These are phyloP conservation scores for Pterois miles DNA, from an alignment of 2,797 vertebrate species.

Conservation along the genomic window DNA sequence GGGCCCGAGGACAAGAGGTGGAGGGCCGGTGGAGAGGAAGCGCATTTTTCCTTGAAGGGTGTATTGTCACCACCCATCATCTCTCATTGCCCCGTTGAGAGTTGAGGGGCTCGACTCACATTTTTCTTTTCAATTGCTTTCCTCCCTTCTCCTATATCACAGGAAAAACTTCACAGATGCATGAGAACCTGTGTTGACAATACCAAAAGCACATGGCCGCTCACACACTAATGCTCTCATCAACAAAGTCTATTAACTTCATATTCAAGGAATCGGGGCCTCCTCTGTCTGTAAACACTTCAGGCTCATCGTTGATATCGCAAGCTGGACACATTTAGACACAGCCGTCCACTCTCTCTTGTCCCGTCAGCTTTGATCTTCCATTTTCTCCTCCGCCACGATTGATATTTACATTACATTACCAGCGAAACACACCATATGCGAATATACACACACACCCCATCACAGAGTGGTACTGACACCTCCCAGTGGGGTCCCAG, in stretches of 20 bases:
- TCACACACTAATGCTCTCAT: constrained; percentile 32
- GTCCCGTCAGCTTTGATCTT: constrained; percentile 69
- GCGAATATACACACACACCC: constrained; percentile 29
- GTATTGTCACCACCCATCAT: constrained; percentile 85
- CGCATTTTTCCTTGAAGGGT: constrained; percentile 72
- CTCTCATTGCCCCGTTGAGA: constrained; percentile 77
- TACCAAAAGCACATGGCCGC: constrained; percentile 9
- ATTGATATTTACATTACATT: constrained; percentile 75
- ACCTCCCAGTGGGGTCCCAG: constrained; percentile 70
- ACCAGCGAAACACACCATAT: constrained; percentile 56
- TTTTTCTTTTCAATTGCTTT: constrained; percentile 66
- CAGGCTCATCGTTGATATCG: constrained; percentile 43
- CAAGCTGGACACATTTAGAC: constrained; percentile 50
- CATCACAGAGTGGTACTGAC: constrained; percentile 69
- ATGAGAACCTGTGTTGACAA: constrained; percentile 40
- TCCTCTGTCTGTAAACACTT: constrained; percentile 45
- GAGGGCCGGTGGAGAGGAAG: constrained; percentile 66
- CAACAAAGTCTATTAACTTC: constrained; percentile 35
- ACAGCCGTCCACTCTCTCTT: constrained; percentile 14
- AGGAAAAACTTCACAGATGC: constrained; percentile 39
- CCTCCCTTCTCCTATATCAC: constrained; percentile 64
- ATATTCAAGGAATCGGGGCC: constrained; percentile 29
- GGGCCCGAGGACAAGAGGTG: constrained; percentile 52
- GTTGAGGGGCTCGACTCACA: constrained; percentile 62
- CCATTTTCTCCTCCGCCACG: constrained; percentile 59